Base-by-base conservation (phyloP, 2,888 invertebrate species). In the Clitarchus hookeri region DNA sequence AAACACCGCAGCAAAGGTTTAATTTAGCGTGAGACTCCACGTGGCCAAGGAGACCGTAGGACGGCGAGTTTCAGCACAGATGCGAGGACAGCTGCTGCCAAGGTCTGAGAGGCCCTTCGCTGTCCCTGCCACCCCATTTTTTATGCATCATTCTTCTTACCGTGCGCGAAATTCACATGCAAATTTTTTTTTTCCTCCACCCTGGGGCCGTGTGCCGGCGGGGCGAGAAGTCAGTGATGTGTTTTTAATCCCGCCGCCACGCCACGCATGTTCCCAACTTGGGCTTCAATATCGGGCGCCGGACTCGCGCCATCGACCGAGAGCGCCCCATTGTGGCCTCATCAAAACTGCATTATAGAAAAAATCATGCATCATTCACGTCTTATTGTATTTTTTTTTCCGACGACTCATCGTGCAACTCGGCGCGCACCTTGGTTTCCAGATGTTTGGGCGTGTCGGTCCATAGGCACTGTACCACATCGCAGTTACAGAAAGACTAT, bases 211-310 rank as follows among this genome's bases (percentile, higher is more conserved):
- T 23, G 65, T 65, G 65, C 16, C 65, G 65, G 16, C 65, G 65
- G 23, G 65, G 65, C 65, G 65, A 6, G 65, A n/a, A 65, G 65
- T 65, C 65, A n/a, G 65, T n/a, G 65, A 65, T 65, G 65, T 65
- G 65, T 65, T 65, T 65, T 65, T 65, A 65, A 65, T 65, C 65
- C 65, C n/a, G 65, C 48, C 48, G 65, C 65, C 65, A 65, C 65
- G 65, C n/a, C n/a, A 53, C 13, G 53, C 65, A n/a, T 48, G 48
- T 48, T 16, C 48, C 48, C 48, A 48, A 48, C 12, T 48, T 8
- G 48, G 48, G 48, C 48, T 48, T 48, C 48, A 48, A 48, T 48
- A 48, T 48, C 48, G 48, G 2, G 48, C 6, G 6, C 6, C 48
- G 48, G 16, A 2, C 48, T 65, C 65, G 65, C 65, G 19, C 65